Evolutionary conservation across 2,888 invertebrate species (phyloP), one percentile per base, ranked within the genome.

Genomic region (Leptinotarsa peninsularis): DNA sequence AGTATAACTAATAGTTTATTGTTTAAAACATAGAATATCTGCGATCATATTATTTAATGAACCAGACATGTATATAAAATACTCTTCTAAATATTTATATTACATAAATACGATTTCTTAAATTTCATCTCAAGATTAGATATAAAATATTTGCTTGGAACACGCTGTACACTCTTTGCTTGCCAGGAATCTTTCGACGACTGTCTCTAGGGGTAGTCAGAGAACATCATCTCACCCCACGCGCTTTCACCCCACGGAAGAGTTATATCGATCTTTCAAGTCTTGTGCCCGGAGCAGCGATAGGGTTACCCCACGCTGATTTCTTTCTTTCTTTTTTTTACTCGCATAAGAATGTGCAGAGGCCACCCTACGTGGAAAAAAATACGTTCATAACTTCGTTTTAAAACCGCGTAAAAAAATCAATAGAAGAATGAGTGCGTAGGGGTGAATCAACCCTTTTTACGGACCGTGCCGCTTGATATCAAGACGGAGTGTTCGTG

Each of bases 181-280:
- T 74, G 18, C 72, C 73, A 68, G 60, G 66, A 56, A 68, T 73
- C 76, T 74, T 71, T 60, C 73, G 67, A 73, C 71, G 63, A 74
- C 74, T 72, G 63, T 74, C 77, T 79, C 75, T 74, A 79, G 78
- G 82, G 81, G 81, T 82, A 79, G 78, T 77, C 70, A 72, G 74
- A 72, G 78, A 74, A 77, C 81, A 75, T 79, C 66, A 80, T 79
- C 80, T 83, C 84, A 82, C 84, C 85, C 85, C 85, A 86, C 87
- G 84, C 86, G 82, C 81, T 80, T 82, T 82, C 88, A 88, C 88
- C 88, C 88, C 88, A 87, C 88, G 88, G 88, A 89, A 89, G 88
- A 88, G 89, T 89, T 88, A 88, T 89, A 89, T 89, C 88, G 89
- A 88, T 89, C 89, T 87, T 43, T 23, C 87, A 85, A 72, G 88